phyloP scores from a whole-genome alignment of 2,888 invertebrate genomes.

The Endomychus coccineus region DNA sequence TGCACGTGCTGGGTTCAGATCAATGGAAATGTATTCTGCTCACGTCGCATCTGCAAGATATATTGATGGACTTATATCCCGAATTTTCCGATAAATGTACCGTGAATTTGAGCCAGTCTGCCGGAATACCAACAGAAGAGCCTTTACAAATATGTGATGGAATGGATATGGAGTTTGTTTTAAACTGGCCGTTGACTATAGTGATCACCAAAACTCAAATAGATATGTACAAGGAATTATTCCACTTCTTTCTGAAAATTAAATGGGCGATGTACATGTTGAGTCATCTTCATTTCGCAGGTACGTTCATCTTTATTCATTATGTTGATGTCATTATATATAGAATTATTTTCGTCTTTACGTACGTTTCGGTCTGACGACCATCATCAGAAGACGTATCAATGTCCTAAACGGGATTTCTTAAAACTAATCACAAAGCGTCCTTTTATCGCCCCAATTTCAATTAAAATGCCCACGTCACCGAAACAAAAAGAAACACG shows the following conservation, averaged over 20 bases:
- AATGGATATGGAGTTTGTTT: conserved; percentile 28
- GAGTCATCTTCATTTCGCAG: conserved; percentile 35
- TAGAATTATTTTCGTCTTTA: no score
- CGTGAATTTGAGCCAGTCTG: conserved; percentile 31
- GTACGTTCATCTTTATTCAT: conserved; percentile 21
- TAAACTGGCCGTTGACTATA: conserved; percentile 40
- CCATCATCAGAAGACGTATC: no score
- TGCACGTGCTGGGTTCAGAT: no score
- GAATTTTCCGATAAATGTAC: conserved; percentile 34
- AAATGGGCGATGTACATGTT: conserved; percentile 41
- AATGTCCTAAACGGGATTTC: no score
- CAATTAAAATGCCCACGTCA: no score
- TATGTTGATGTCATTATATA: neutral
- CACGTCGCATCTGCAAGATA: conserved; percentile 38
- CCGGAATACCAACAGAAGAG: no score
- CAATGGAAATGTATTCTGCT: conserved; percentile 38
- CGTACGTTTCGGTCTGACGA: no score
- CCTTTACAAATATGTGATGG: conserved; percentile 10
- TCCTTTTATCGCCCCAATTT: no score
- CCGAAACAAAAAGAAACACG: no score
- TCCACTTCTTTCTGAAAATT: conserved; percentile 37
- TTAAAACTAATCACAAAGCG: no score
- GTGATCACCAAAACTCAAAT: conserved; percentile 35
- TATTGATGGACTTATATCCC: conserved; percentile 38
- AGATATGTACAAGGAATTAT: conserved; percentile 34